Evolutionary conservation across 2,113 vertebrate species (phyloP), one percentile per base, ranked within the genome.

Genomic region (Osmerus eperlanus): DNA sequence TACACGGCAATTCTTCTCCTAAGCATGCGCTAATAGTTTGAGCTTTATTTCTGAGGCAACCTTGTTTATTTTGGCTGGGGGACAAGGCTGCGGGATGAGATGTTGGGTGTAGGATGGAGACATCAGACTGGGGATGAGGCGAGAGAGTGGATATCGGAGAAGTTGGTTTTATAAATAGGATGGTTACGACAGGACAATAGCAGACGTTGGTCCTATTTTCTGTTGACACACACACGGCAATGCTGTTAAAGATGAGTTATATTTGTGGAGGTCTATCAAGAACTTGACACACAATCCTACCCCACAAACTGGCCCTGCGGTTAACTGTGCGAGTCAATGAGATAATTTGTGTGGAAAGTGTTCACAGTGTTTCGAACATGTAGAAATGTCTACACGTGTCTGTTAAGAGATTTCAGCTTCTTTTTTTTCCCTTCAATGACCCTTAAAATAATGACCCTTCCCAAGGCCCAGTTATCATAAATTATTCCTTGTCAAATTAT

Each of bases 41-140:
- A 82, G 86, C 78, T 81, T 83, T 84, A 75, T 77, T 78, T 77
- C 77, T 81, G 73, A 79, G 62, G 76, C 82, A 72, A 67, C 63
- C 9, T 56, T 74, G 71, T 84, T 84, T 77, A 78, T 82, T 81
- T 73, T 85, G 84, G 84, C 70, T 0, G 3, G 13, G 68, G 71
- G 74, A 84, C 80, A 85, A 79, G 77, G 73, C 74, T 82, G 70
- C 14, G 53, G 68, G 41, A 75, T 75, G 70, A 77, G 78, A 76
- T 78, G 62, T 85, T 77, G 75, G 68, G 76, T 62, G 75, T 4
- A 3, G 73, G 72, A 85, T 87, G 76, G 83, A 87, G 77, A 84
- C 78, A 82, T 82, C 76, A 78, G n/a, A n/a, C 21, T 52, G 23
- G 25, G 0, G 23, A 64, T 16, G 78, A 71, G 74, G 18, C 29